Conservation (phyloP, 2,113 vertebrate genomes). For the Rhinolophus sinicus region DNA sequence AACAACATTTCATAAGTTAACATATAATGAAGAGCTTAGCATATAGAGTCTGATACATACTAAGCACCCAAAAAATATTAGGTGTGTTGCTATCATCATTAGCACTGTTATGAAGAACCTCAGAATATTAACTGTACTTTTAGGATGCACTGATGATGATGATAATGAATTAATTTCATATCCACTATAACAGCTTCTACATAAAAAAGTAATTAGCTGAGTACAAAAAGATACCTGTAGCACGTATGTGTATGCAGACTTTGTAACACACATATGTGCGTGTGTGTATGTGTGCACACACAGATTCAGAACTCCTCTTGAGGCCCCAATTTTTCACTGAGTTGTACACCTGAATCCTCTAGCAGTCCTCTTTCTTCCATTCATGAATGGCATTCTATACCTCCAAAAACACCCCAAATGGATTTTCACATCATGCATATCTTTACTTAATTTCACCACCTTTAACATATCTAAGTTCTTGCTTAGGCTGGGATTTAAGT, state of each 20-base stretch:
- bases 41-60: neutral
- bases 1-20: neutral
- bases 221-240: neutral
- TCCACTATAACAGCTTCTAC: neutral
- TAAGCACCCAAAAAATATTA: neutral
- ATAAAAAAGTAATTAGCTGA: neutral
- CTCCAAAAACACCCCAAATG: neutral
- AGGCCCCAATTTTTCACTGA: neutral
- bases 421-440: neutral
- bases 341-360: neutral
- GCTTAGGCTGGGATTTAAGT: neutral
- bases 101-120: neutral
- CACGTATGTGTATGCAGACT: neutral
- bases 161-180: neutral
- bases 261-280: neutral
- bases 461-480: constrained; percentile 12
- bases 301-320: neutral
- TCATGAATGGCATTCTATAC: neutral
- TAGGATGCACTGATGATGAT: neutral
- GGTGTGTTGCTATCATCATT: neutral
- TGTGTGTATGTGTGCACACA: neutral
- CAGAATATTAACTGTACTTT: neutral
- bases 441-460: constrained; percentile 13
- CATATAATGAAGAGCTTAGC: neutral
- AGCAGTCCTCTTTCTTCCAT: neutral